These are phyloP conservation scores for Metopia argyrocephala DNA, from an alignment of 2,888 invertebrate genomes.

Conservation along the genomic window DNA sequence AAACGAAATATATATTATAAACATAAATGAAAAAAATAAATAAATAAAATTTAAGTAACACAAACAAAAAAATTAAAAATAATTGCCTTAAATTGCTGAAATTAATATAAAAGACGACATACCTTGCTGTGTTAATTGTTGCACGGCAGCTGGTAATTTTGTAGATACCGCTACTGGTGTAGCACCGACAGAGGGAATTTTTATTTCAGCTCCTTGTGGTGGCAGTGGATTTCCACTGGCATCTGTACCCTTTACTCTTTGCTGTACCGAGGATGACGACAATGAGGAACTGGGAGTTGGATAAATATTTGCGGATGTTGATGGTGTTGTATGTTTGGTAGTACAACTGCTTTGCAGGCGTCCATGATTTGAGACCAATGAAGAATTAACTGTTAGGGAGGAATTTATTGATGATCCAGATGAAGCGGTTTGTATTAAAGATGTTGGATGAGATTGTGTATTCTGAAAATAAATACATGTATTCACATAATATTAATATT, in stretches of 20 bases:
- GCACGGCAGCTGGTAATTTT: constrained; percentile 82
- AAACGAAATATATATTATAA: constrained; percentile 40
- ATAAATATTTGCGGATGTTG: constrained; percentile 36
- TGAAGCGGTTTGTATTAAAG: constrained; percentile 39
- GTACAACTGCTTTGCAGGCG: constrained; percentile 57
- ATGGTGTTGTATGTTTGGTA: constrained; percentile 46
- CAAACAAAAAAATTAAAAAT: background rate
- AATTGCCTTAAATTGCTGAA: background rate
- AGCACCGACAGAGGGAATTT: constrained; percentile 81
- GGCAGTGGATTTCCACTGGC: constrained; percentile 72
- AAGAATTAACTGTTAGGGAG: constrained; percentile 34
- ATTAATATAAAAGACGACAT: constrained; percentile 62
- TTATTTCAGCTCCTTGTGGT: constrained; percentile 81
- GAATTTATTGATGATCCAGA: constrained; percentile 37
- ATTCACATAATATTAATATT: background rate
- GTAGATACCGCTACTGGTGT: constrained; percentile 83
- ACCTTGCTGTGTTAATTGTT: constrained; percentile 82
- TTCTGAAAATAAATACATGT: constrained; percentile 67
- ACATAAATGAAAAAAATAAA: constrained; percentile 3
- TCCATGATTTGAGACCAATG: constrained; percentile 56
- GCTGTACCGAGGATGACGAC: constrained; percentile 21
- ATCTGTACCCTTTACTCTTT: constrained; percentile 58
- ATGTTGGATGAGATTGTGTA: constrained; percentile 74
- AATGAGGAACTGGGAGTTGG: constrained; percentile 27
- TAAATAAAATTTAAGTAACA: constrained; percentile 20